Percentiles rank a stretch among this genome's conserved stretches.
phyloP scores from a whole-genome alignment of 2,888 invertebrate species.

The Epinotia brunnichana region DNA sequence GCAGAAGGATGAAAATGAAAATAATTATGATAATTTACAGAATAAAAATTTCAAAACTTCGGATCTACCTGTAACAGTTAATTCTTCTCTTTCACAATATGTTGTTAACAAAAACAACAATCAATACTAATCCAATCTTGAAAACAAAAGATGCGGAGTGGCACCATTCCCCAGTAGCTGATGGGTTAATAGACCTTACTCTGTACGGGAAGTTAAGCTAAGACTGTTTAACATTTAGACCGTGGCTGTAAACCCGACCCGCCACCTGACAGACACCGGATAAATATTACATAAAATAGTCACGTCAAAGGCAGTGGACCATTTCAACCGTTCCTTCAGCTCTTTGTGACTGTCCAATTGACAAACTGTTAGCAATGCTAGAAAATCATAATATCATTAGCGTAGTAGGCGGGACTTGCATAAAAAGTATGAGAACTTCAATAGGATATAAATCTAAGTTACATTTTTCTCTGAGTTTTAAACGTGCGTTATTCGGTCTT shows the following conservation, averaged over 20 bases:
- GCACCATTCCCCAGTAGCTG: neutral
- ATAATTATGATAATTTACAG: too few relatives aligned
- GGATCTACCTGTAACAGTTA: too few relatives aligned
- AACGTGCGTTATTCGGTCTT: too few relatives aligned
- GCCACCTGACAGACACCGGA: constrained; percentile 27
- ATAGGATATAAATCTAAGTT: too few relatives aligned
- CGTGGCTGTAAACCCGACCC: constrained; percentile 24
- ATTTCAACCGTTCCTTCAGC: constrained; percentile 44
- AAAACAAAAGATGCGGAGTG: neutral
- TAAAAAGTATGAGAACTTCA: too few relatives aligned
- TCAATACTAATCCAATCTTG: neutral
- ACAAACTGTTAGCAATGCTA: constrained; percentile 3
- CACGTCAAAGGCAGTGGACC: constrained; percentile 44
- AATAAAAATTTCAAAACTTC: too few relatives aligned
- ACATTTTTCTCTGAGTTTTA: too few relatives aligned
- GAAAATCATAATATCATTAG: neutral
- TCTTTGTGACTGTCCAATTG: constrained; percentile 25
- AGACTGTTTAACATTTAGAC: constrained; percentile 30
- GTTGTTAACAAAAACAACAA: too few relatives aligned
- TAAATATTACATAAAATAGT: constrained; percentile 44
- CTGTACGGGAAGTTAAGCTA: neutral
- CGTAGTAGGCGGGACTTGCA: too few relatives aligned
- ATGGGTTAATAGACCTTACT: neutral
- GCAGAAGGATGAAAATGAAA: too few relatives aligned
- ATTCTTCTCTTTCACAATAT: too few relatives aligned